A percentile compares a stretch with the other conserved stretches of the same genome.
These are phyloP conservation scores for Alaudala cheleensis DNA, from an alignment of 2,113 vertebrate genomes.

Conservation along the genomic window DNA sequence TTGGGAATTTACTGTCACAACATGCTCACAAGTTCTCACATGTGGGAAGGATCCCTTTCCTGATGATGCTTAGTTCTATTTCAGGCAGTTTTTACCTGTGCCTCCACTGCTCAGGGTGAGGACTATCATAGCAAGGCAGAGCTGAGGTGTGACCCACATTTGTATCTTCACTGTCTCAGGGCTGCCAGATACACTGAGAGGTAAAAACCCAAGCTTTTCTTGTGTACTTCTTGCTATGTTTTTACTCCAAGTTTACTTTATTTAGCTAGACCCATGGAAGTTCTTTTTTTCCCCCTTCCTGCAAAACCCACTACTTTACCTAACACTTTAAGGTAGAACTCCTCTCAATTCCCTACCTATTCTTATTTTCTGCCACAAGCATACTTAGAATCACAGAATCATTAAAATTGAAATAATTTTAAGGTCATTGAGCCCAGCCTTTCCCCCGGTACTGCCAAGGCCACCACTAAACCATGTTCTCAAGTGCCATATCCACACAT, in stretches of 20 bases:
- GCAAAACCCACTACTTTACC: neutral
- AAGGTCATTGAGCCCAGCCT: neutral
- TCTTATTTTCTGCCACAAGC: neutral
- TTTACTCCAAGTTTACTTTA: neutral
- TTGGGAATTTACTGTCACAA: neutral
- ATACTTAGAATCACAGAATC: neutral
- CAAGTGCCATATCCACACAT: neutral
- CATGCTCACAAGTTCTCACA: neutral
- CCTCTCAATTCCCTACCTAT: neutral
- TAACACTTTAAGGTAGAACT: neutral
- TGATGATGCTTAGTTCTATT: neutral
- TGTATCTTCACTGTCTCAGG: neutral
- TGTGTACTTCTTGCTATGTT: neutral
- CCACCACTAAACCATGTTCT: neutral
- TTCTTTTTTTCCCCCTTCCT: accelerated
- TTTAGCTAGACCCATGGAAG: neutral
- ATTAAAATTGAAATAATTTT: accelerated
- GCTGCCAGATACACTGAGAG: neutral
- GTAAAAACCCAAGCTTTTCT: neutral
- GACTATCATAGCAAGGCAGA: neutral
- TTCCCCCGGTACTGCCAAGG: neutral
- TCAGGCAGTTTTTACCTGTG: neutral
- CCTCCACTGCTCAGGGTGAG: neutral
- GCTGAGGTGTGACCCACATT: neutral
- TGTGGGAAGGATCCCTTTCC: neutral